Evolutionary conservation across 2,113 vertebrate genomes (phyloP), one percentile per base, ranked within the genome.

Genomic region (Addax nasomaculatus): DNA sequence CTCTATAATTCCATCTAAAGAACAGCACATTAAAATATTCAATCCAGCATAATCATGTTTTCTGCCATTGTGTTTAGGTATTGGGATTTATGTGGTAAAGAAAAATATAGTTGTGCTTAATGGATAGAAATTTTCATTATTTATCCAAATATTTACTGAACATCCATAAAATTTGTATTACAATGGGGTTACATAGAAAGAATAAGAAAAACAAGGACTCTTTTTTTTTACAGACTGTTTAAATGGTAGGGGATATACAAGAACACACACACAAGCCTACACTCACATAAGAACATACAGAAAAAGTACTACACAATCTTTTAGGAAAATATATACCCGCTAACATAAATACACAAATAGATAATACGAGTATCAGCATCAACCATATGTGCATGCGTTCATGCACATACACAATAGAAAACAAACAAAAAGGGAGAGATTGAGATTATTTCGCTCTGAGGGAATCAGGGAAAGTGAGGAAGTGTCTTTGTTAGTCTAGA

Each of bases 1-100:
- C 47, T 84, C 33, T 96, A 88, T 76, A 57, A 45, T 80, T 79
- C 78, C 67, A 85, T 73, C 49, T 90, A 30, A 85, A 94, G 79
- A 23, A 93, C 43, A 45, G 5, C 67, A 58, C 58, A 27, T 88
- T 96, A 89, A 96, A 94, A 85, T 78, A 47, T 78, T 78, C 43
- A 93, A 7, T 79, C 39, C 43, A 33, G 2, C 19, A 10, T 47
- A 3, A 58, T 85, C n/a, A 13, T 11, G 70, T 80, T 51, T 90
- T 85, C 13, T 89, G 13, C 9, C 49, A 53, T 0, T 51, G 15
- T 80, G 2, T n/a, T 78, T 86, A 70, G 36, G 27, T 17, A 7
- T 10, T 87, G 55, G 80, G 55, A 85, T 90, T 94, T 90, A 43
- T 45, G 30, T 64, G 33, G 49, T 76, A 51, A 80, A 33, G 30